Percentiles rank a stretch among this genome's conserved stretches.
Conservation (phyloP, 2,888 invertebrate species). For the Clostera curtula region DNA sequence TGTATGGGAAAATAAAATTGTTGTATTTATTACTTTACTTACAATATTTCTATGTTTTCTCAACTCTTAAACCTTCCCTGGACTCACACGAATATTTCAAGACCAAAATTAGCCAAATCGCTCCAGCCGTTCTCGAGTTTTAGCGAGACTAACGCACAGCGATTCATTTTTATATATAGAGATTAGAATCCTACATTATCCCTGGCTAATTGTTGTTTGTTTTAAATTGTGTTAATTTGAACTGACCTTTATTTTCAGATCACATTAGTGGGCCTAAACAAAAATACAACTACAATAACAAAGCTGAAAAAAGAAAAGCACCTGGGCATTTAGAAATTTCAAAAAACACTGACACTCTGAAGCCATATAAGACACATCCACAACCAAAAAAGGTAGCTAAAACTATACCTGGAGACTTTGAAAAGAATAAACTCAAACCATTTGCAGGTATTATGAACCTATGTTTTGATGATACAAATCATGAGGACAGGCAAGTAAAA, state of each 20-base stretch:
- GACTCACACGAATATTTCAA: too few relatives aligned
- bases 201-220: too few relatives aligned
- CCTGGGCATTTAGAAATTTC: slow-evolving; percentile 7
- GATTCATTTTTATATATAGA: too few relatives aligned
- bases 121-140: too few relatives aligned
- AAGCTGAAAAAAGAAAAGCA: slow-evolving; percentile 10
- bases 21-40: too few relatives aligned
- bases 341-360: slow-evolving; percentile 7
- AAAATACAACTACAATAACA: slow-evolving; percentile 17
- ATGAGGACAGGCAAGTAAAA: slow-evolving; percentile 15
- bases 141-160: too few relatives aligned
- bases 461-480: slow-evolving; percentile 29
- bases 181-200: too few relatives aligned
- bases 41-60: too few relatives aligned
- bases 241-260: slow-evolving; percentile 8
- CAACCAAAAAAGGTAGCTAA: slow-evolving; percentile 23
- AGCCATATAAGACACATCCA: slow-evolving; percentile 10
- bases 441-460: slow-evolving; percentile 66
- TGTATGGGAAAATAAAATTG: too few relatives aligned
- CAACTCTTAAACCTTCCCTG: too few relatives aligned
- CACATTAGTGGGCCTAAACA: slow-evolving; percentile 18
- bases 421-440: slow-evolving; percentile 48
- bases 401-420: slow-evolving; percentile 23
- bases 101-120: too few relatives aligned
- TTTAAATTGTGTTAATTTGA: too few relatives aligned